Conservation (phyloP, 2,888 invertebrate genomes). For the Oegoconia quadripuncta region DNA sequence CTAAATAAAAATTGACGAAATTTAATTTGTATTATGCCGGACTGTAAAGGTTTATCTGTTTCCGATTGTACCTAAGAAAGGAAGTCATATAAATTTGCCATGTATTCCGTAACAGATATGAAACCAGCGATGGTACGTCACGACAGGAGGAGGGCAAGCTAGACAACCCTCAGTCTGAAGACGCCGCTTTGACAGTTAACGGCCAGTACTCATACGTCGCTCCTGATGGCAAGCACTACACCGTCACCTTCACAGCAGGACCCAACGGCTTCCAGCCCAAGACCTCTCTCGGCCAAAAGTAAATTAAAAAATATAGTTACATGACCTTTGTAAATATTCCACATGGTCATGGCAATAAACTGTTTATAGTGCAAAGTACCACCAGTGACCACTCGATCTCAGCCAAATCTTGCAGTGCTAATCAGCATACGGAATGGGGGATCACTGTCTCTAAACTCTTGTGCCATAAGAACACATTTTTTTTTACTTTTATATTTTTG, state of each 20-base stretch:
- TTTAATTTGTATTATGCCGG: no score
- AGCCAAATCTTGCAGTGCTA: constrained; percentile 26
- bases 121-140: constrained; percentile 83
- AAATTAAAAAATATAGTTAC: neutral
- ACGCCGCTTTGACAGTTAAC: constrained; percentile 81
- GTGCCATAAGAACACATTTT: constrained; percentile 64
- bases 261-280: constrained; percentile 81
- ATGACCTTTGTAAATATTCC: constrained; percentile 2
- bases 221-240: constrained; percentile 82
- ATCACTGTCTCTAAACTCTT: constrained; percentile 49
- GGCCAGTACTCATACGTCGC: constrained; percentile 82
- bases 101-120: no score
- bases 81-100: no score
- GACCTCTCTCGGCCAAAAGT: constrained; percentile 65
- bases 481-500: constrained; percentile 53
- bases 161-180: constrained; percentile 81
- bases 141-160: constrained; percentile 82
- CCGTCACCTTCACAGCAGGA: constrained; percentile 81
- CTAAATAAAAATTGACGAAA: no score
- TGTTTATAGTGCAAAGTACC: neutral
- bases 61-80: no score
- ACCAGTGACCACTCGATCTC: constrained; percentile 41
- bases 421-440: constrained; percentile 33
- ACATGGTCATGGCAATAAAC: neutral
- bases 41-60: no score